Conservation (phyloP, 2,797 vertebrate species). For the Cynodonichthys magdalenae region DNA sequence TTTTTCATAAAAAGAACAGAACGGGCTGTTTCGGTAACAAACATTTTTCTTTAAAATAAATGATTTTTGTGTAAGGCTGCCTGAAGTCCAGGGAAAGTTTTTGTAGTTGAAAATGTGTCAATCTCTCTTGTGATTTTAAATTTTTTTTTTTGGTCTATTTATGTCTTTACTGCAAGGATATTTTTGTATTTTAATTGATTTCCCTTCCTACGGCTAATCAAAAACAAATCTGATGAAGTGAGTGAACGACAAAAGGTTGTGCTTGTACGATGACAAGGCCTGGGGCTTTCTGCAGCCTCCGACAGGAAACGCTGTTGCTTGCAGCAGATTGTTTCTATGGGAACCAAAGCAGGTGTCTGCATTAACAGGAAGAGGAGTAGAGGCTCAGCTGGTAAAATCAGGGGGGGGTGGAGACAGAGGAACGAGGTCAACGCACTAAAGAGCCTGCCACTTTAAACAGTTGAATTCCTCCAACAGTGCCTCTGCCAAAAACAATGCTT, state of each 20-base stretch:
- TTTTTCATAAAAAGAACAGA: constrained; percentile 30
- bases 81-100: constrained; percentile 44
- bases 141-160: neutral
- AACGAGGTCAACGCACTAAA: constrained; percentile 61
- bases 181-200: neutral
- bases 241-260: constrained; percentile 25
- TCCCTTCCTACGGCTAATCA: neutral
- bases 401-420: constrained; percentile 33
- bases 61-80: constrained; percentile 37
- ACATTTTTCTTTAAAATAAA: constrained; percentile 33
- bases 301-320: constrained; percentile 73
- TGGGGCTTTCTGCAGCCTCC: constrained; percentile 38
- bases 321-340: constrained; percentile 69
- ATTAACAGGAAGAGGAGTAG: constrained; percentile 63
- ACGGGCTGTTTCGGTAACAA: constrained; percentile 56
- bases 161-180: neutral
- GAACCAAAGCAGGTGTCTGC: constrained; percentile 71
- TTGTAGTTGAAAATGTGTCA: constrained; percentile 12
- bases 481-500: constrained; percentile 15
- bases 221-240: constrained; percentile 2
- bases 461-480: neutral
- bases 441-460: constrained; percentile 34
- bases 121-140: neutral
- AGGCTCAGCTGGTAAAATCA: constrained; percentile 52
- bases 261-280: constrained; percentile 21